Percentiles rank a stretch among this genome's conserved stretches.
Conservation (phyloP, 2,888 invertebrate genomes). For the Drosophila birchii region DNA sequence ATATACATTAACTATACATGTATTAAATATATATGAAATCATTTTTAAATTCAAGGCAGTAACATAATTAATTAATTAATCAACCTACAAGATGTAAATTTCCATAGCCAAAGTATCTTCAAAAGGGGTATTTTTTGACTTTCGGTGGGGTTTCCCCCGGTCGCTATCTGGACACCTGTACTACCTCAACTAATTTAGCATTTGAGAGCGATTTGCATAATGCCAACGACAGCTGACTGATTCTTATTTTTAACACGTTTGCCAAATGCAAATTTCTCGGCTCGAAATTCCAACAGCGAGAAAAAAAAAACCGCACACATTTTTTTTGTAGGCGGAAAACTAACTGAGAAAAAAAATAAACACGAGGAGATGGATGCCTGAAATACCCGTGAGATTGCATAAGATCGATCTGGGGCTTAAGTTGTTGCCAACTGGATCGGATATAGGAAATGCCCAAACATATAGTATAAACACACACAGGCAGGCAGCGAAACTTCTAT, state of each 20-base stretch:
- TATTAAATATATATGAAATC: background rate
- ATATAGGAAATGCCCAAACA: constrained; percentile 46
- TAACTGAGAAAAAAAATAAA: constrained; percentile 1
- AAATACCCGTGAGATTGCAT: constrained; percentile 56
- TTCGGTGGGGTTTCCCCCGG: background rate
- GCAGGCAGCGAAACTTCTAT: constrained; percentile 30
- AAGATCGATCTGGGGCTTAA: constrained; percentile 20
- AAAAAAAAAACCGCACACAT: constrained; percentile 4
- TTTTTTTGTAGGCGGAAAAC: constrained; percentile 23
- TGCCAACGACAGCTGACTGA: constrained; percentile 55
- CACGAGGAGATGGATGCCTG: constrained; percentile 37
- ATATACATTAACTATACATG: background rate
- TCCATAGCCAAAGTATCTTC: background rate
- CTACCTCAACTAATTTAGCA: constrained; percentile 28
- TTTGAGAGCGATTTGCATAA: constrained; percentile 58
- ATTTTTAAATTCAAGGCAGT: too few relatives aligned
- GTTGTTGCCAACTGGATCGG: constrained; percentile 39
- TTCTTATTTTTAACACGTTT: constrained; percentile 55
- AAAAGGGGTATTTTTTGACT: background rate
- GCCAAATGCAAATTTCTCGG: constrained; percentile 37
- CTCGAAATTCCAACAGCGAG: constrained; percentile 37
- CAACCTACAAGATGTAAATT: background rate
- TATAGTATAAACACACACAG: constrained; percentile 9
- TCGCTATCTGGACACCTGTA: constrained; percentile 3
- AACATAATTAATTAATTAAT: constrained; percentile 3